Base-by-base conservation (phyloP, 2,797 vertebrate genomes). In the Fringilla coelebs region DNA sequence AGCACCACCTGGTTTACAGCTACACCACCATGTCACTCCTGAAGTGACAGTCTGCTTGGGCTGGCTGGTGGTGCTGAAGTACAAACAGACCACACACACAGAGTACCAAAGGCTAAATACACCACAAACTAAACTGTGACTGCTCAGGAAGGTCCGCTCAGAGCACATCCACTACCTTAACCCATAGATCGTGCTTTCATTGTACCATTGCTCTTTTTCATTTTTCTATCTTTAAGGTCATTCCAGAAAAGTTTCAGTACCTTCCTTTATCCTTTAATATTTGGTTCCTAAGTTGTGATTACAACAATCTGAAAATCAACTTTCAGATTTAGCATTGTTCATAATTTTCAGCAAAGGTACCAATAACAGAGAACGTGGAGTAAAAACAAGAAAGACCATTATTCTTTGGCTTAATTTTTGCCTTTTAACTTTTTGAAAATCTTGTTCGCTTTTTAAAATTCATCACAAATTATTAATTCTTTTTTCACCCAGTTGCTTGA, bases 1-100 rank as follows among this genome's bases (percentile, higher is more conserved):
- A 77, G 40, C 36, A 80, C 43, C 79, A 81, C 79, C 73, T 88
- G 70, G 38, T 89, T 89, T 88, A 92, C 91, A 81, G 82, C 62
- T 61, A 43, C 1, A 7, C 57, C 28, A 58, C 49, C 26, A 9
- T 8, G 52, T 71, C 61, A 4, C n/a, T 77, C 45, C 65, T 76
- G 5, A 93, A 62, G 52, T 57, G 81, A 85, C 78, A 57, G 28
- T 54, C 54, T 80, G 61, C 72, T 77, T 32, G 34, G 52, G 57
- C 57, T 85, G 85, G 32, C 40, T 63, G 40, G 22, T 73, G 41
- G 58, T 58, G 46, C 36, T 66, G 74, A 66, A 51, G 17, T 25
- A 21, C 79, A 88, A 89, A 63, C 49, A 87, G 92, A 90, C 58
- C 74, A 90, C 88, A 88, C 45, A 76, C n/a, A 45, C 4, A 8